A percentile compares a stretch with the other conserved stretches of the same genome.
phyloP scores from a whole-genome alignment of 1,140 invertebrate species.

The Lithobius niger region DNA sequence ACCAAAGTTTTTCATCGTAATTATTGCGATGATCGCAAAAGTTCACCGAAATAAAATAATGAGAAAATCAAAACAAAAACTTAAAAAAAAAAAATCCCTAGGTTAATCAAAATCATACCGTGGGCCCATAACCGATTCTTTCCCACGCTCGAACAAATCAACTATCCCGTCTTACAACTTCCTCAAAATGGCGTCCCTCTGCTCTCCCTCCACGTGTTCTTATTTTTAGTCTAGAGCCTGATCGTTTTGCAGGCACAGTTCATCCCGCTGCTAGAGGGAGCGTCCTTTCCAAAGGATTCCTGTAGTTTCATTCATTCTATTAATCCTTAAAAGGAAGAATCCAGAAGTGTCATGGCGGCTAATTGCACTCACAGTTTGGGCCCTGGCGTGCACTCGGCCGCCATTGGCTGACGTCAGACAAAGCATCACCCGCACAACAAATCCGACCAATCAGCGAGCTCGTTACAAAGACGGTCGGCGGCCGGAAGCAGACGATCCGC shows the following conservation, averaged over 20 bases:
- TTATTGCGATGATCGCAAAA: no score
- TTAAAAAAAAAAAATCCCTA: no score
- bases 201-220: neutral
- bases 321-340: constrained; percentile 5
- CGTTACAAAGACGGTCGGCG: neutral
- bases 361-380: no score
- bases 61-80: no score
- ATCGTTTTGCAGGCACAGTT: constrained; percentile 7
- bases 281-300: neutral
- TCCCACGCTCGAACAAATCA: no score
- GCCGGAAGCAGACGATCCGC: neutral
- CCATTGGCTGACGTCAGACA: neutral
- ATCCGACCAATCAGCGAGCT: neutral
- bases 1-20: no score
- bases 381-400: no score
- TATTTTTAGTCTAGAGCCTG: constrained; percentile 6
- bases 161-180: no score
- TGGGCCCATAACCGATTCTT: no score
- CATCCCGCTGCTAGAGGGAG: neutral
- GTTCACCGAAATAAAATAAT: no score
- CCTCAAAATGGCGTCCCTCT: no score
- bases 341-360: neutral
- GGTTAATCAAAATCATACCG: no score
- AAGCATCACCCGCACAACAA: neutral
- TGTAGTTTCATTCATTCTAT: constrained; percentile 6